Percentiles rank a stretch among this genome's conserved stretches.
These are phyloP conservation scores for Oligia fasciuncula DNA, from an alignment of 2,888 invertebrate genomes.

Conservation along the genomic window DNA sequence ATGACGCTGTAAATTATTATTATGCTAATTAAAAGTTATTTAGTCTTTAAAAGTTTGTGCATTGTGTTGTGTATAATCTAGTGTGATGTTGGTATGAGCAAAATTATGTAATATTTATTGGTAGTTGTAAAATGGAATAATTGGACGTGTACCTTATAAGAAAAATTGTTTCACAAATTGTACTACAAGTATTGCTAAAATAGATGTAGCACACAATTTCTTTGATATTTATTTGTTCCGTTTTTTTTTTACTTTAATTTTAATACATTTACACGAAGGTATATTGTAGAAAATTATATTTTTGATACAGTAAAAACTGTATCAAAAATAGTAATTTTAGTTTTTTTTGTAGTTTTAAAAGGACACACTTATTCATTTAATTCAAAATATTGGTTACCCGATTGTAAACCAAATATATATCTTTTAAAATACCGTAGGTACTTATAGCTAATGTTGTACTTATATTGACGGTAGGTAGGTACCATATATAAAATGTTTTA, in stretches of 20 bases:
- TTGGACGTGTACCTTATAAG: not conserved
- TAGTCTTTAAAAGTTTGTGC: not conserved
- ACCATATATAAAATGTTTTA: not conserved
- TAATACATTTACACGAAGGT: not conserved
- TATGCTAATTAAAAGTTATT: not conserved
- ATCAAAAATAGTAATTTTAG: too few species aligned
- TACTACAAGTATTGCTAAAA: not conserved
- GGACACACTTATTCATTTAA: not conserved
- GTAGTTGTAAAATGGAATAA: not conserved
- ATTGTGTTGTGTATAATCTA: constrained; percentile 1
- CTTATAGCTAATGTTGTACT: not conserved
- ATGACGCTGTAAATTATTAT: not conserved
- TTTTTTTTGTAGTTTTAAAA: not conserved
- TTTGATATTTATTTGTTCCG: not conserved
- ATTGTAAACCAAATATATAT: not conserved
- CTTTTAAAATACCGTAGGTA: not conserved
- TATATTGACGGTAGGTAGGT: not conserved
- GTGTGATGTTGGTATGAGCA: constrained; percentile 2
- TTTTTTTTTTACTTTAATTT: not conserved
- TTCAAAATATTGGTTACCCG: constrained; percentile 3
- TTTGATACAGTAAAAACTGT: not conserved
- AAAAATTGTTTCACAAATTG: not conserved
- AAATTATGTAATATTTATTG: constrained; percentile 23
- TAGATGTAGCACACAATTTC: not conserved
- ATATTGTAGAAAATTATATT: not conserved